These are phyloP conservation scores for Amphiura filiformis DNA, from an alignment of 35 echinoderm and acorn worm genomes.

Conservation along the genomic window DNA sequence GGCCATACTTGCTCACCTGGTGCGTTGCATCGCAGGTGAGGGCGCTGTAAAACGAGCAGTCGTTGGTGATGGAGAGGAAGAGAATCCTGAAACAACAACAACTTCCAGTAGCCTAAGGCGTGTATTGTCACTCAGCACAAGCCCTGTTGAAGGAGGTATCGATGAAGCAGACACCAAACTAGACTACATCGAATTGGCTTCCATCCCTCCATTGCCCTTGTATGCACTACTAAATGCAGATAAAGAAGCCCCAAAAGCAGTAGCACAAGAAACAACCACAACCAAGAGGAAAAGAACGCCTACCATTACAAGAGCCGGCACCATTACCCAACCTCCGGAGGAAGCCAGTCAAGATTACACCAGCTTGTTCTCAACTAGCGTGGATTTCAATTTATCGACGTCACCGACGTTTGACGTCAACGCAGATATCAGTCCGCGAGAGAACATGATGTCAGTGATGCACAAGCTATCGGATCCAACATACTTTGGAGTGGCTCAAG, in stretches of 20 bases:
- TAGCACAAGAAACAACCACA: constrained; percentile 32
- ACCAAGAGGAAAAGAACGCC: constrained; percentile 17
- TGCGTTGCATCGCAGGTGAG: constrained; percentile 95
- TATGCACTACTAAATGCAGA: constrained; percentile 88
- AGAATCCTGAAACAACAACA: constrained; percentile 35
- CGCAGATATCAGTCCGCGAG: constrained; percentile 29
- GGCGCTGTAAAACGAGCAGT: constrained; percentile 60
- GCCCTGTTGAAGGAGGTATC: constrained; percentile 69
- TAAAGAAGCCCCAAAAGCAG: constrained; percentile 29
- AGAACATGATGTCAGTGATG: constrained; percentile 36
- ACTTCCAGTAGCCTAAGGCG: constrained; percentile 35
- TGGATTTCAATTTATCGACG: constrained; percentile 20
- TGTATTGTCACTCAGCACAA: constrained; percentile 60
- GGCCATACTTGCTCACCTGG: constrained; percentile 91
- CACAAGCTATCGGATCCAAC: constrained; percentile 71
- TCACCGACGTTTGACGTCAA: constrained; percentile 49
- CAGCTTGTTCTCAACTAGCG: constrained; percentile 66
- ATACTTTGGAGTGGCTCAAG: constrained; percentile 87
- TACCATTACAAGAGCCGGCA: constrained; percentile 21
- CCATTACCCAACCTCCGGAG: constrained; percentile 30
- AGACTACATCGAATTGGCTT: constrained; percentile 92
- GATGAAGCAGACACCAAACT: constrained; percentile 55
- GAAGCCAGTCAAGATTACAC: constrained; percentile 72
- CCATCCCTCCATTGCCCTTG: constrained; percentile 88
- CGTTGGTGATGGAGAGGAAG: constrained; percentile 44